Evolutionary conservation across 1,140 invertebrate species (phyloP).

Genomic region (Neuroterus valhalla): DNA sequence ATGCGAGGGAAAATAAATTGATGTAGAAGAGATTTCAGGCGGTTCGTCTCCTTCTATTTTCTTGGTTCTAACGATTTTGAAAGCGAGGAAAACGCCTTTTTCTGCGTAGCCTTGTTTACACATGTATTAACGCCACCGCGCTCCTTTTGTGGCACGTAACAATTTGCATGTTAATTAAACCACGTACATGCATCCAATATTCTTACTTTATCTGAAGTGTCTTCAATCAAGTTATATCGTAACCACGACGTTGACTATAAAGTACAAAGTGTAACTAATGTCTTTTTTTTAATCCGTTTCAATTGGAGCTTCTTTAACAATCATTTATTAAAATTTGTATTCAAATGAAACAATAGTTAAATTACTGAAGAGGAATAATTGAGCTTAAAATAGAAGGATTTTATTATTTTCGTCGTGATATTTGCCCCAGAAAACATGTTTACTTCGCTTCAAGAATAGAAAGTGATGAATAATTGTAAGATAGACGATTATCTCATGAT

Average conservation of each 20-base stretch:
- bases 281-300: too few species aligned
- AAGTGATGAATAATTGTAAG: too few species aligned
- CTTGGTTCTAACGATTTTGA: conserved; percentile 48
- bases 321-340: too few species aligned
- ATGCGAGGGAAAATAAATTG: conserved; percentile 14
- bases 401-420: too few species aligned
- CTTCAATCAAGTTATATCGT: conserved; percentile 15
- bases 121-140: conserved; percentile 46
- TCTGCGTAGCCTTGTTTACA: conserved; percentile 44
- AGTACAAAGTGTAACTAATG: not conserved
- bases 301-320: too few species aligned
- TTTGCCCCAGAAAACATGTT: too few species aligned
- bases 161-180: conserved; percentile 58
- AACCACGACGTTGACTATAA: not conserved
- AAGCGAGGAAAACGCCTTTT: conserved; percentile 48
- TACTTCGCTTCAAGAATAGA: too few species aligned
- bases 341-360: too few species aligned
- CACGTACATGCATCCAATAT: conserved; percentile 40
- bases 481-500: too few species aligned
- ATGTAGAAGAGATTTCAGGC: conserved; percentile 18
- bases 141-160: conserved; percentile 46
- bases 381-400: too few species aligned
- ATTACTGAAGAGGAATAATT: too few species aligned
- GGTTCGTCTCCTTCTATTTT: conserved; percentile 2
- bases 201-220: conserved; percentile 24